These are phyloP conservation scores for Melanotus villosus DNA, from an alignment of 2,888 invertebrate genomes.

Conservation along the genomic window DNA sequence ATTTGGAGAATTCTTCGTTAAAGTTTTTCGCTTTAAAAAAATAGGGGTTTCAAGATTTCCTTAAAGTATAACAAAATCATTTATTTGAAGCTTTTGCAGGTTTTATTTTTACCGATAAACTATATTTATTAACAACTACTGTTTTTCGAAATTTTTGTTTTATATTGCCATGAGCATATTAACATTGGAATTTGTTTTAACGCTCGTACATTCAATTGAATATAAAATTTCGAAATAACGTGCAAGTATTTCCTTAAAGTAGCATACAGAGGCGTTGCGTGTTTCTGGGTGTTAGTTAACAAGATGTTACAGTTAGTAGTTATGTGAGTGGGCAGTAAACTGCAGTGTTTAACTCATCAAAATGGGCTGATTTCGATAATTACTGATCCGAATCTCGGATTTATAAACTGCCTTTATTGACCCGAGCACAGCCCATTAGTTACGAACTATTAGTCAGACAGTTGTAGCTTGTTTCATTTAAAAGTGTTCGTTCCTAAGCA, in stretches of 20 bases:
- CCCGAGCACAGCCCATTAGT: background rate
- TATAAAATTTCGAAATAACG: constrained; percentile 4
- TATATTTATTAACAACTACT: too few relatives aligned
- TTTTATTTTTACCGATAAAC: too few relatives aligned
- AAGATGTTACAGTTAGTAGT: constrained; percentile 1
- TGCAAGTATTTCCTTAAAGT: background rate
- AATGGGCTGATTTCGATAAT: constrained; percentile 6
- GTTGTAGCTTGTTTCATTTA: background rate
- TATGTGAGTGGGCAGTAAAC: constrained; percentile 3
- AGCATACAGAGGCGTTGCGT: background rate
- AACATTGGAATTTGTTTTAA: too few relatives aligned
- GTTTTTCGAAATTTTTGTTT: too few relatives aligned
- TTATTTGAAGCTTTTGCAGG: too few relatives aligned
- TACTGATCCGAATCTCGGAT: constrained; percentile 9
- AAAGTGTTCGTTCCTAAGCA: background rate
- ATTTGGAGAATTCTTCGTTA: too few relatives aligned
- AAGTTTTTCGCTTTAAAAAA: too few relatives aligned
- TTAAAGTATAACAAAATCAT: too few relatives aligned
- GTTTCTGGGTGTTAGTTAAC: constrained; percentile 7
- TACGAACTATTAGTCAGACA: background rate
- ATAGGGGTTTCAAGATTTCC: too few relatives aligned
- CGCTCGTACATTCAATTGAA: background rate
- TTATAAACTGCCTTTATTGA: constrained; percentile 10
- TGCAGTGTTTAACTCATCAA: constrained; percentile 7
- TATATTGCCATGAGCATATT: too few relatives aligned